Evolutionary conservation across 2,113 vertebrate species (phyloP).

Genomic region (Podarcis cretensis): DNA sequence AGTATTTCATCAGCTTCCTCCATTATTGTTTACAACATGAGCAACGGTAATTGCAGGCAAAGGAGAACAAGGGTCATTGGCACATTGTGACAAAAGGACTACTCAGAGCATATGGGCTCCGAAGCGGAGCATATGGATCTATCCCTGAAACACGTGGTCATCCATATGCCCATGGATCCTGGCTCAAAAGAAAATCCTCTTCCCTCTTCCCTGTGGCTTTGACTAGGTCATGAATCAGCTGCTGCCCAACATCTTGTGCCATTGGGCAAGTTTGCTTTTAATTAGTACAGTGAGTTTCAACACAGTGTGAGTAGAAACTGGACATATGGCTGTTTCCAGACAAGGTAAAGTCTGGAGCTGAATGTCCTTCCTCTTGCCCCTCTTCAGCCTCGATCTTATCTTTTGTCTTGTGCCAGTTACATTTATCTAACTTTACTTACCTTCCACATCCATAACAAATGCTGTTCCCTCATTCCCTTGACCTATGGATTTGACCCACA

Average conservation of each 20-base stretch:
- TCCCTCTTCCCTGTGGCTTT: slow-evolving; percentile 72
- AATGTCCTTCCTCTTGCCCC: slow-evolving; percentile 63
- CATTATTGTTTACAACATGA: slow-evolving; percentile 60
- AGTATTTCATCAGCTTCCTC: slow-evolving; percentile 34
- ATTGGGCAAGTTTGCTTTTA: slow-evolving; percentile 72
- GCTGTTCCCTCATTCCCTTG: slow-evolving; percentile 61
- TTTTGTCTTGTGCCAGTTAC: slow-evolving; percentile 34
- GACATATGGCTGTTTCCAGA: slow-evolving; percentile 72
- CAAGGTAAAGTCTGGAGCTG: slow-evolving; percentile 58
- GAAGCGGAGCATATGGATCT: slow-evolving; percentile 77
- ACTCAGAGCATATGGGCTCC: slow-evolving; percentile 74
- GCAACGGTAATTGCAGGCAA: slow-evolving; percentile 69
- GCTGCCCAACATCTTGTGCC: slow-evolving; percentile 69
- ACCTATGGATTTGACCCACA: slow-evolving; percentile 58
- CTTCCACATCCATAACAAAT: slow-evolving; percentile 61
- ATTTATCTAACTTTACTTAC: slow-evolving; percentile 42
- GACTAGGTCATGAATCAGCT: slow-evolving; percentile 78
- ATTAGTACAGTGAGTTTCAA: slow-evolving; percentile 77
- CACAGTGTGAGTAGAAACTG: slow-evolving; percentile 72
- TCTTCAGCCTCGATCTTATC: slow-evolving; percentile 48
- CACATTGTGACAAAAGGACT: slow-evolving; percentile 64
- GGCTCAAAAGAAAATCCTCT: slow-evolving; percentile 63
- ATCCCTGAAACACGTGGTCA: slow-evolving; percentile 70
- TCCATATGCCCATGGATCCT: slow-evolving; percentile 77
- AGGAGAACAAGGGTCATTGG: slow-evolving; percentile 68